Evolutionary conservation across 2,888 invertebrate genomes (phyloP).

Genomic region (Himalopsyche anomala): DNA sequence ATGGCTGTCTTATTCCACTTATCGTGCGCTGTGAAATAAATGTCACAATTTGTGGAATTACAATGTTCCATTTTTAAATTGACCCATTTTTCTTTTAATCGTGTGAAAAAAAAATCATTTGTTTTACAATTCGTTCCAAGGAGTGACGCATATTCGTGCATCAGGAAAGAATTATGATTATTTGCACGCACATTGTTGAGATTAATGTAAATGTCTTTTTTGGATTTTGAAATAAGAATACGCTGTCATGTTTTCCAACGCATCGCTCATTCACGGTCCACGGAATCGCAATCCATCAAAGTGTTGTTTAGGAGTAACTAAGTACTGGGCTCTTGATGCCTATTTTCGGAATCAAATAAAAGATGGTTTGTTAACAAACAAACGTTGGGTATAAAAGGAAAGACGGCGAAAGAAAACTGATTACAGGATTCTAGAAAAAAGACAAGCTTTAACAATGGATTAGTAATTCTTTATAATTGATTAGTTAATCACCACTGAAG

Average conservation of each 20-base stretch:
- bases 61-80: too few relatives aligned
- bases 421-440: neutral
- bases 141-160: neutral
- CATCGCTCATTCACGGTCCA: constrained; percentile 31
- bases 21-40: too few relatives aligned
- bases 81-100: too few relatives aligned
- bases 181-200: constrained; percentile 18
- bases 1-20: too few relatives aligned
- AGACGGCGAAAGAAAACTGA: neutral
- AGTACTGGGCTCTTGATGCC: neutral
- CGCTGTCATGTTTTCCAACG: constrained; percentile 27
- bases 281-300: constrained; percentile 32
- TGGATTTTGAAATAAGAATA: constrained; percentile 8
- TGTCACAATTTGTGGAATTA: too few relatives aligned
- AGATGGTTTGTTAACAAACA: constrained; percentile 24
- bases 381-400: neutral
- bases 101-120: too few relatives aligned
- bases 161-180: constrained; percentile 13
- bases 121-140: too few relatives aligned
- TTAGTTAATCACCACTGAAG: too few relatives aligned
- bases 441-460: neutral
- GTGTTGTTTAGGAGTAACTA: constrained; percentile 11
- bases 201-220: neutral
- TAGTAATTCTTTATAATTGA: too few relatives aligned
- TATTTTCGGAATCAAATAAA: constrained; percentile 35